Percentiles rank a stretch among this genome's conserved stretches.
phyloP scores from a whole-genome alignment of 2,888 invertebrate species.

The Volucella inanis region DNA sequence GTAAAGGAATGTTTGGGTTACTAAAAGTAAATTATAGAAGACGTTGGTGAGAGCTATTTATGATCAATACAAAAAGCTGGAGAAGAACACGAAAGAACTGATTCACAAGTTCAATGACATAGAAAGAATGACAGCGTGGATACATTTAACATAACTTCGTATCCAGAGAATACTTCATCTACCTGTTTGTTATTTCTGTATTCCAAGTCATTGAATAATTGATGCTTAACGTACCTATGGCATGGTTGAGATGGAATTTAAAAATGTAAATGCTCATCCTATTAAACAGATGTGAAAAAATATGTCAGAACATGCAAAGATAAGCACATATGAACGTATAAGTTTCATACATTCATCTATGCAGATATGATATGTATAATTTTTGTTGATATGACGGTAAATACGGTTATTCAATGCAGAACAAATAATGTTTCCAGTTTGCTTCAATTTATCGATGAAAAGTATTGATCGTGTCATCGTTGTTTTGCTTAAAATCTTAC shows the following conservation, averaged over 20 bases:
- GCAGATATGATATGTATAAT: too few species aligned
- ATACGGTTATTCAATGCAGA: too few species aligned
- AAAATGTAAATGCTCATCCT: too few species aligned
- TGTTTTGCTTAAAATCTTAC: too few species aligned
- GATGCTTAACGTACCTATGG: conserved; percentile 48
- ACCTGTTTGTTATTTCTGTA: conserved; percentile 48
- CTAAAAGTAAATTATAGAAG: conserved; percentile 44
- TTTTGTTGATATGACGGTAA: too few species aligned
- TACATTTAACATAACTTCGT: conserved; percentile 43
- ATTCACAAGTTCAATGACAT: conserved; percentile 69
- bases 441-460: too few species aligned
- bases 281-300: too few species aligned
- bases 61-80: conserved; percentile 5
- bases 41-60: conserved; percentile 33
- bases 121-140: conserved; percentile 53
- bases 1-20: background rate
- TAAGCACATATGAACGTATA: too few species aligned
- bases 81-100: conserved; percentile 65
- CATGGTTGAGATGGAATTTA: conserved; percentile 19
- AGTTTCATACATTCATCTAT: too few species aligned
- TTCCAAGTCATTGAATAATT: conserved; percentile 4
- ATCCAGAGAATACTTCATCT: conserved; percentile 46
- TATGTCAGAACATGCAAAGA: too few species aligned
- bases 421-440: too few species aligned
- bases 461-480: too few species aligned